Evolutionary conservation across 2,113 vertebrate species (phyloP).

Genomic region (Pedetes capensis): DNA sequence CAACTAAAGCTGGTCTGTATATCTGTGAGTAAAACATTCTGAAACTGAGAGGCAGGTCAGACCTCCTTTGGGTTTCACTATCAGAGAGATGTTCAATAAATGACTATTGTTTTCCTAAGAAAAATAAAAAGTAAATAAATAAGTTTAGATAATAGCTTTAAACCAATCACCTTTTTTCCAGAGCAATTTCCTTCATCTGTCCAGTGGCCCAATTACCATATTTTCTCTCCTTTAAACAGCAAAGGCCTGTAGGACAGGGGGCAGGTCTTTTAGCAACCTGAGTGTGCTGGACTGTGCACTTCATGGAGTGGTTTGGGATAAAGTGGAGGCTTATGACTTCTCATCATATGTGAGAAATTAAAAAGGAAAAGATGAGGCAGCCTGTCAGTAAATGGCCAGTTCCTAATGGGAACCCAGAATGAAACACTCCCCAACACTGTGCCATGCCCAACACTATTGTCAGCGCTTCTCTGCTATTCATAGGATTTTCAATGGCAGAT

Average conservation of each 20-base stretch:
- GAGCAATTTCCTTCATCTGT: not conserved
- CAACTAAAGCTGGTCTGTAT: not conserved
- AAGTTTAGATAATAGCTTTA: not conserved
- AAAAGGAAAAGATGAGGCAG: not conserved
- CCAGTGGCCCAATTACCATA: not conserved
- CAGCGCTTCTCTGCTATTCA: too few relatives aligned
- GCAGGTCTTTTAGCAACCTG: not conserved
- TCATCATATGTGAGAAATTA: not conserved
- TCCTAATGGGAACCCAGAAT: not conserved
- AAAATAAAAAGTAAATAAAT: not conserved
- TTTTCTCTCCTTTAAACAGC: not conserved
- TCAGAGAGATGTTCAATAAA: not conserved
- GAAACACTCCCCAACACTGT: too few relatives aligned
- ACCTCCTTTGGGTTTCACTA: not conserved
- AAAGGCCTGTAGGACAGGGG: not conserved
- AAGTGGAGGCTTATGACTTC: not conserved
- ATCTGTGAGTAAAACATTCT: not conserved
- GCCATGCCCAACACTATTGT: too few relatives aligned
- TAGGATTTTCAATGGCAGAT: too few relatives aligned
- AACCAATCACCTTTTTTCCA: not conserved
- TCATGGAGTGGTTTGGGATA: not conserved
- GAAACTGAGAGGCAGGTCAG: not conserved
- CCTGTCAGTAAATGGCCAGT: not conserved
- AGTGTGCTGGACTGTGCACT: not conserved
- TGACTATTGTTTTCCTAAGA: not conserved